Evolutionary conservation across 2,113 vertebrate species (phyloP).

Genomic region (Nyctereutes procyonoides): DNA sequence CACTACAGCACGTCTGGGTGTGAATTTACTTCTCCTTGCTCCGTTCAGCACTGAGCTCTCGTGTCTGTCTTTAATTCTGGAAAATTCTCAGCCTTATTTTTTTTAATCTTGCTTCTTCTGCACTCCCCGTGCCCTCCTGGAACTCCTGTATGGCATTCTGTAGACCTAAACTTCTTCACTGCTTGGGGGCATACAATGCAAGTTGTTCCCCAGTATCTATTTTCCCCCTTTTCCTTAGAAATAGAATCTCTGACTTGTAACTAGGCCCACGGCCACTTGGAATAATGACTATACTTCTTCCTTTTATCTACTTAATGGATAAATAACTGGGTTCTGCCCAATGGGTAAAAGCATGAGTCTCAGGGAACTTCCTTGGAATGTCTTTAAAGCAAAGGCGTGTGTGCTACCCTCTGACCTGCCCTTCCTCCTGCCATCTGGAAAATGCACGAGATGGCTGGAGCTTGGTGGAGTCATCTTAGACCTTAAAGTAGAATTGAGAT

Average conservation of each 20-base stretch:
- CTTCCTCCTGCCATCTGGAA: constrained; percentile 14
- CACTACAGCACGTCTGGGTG: not conserved
- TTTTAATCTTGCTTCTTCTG: constrained; percentile 60
- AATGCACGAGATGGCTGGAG: not conserved
- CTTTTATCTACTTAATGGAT: not conserved
- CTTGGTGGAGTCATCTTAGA: not conserved
- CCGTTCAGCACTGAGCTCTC: not conserved
- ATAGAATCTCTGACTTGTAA: constrained; percentile 48
- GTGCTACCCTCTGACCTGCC: not conserved
- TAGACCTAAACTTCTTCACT: not conserved
- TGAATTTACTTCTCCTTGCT: constrained; percentile 58
- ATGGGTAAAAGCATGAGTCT: not conserved
- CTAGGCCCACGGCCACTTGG: not conserved
- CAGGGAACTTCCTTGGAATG: not conserved
- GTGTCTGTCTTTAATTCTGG: constrained; percentile 30
- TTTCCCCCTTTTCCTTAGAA: not conserved
- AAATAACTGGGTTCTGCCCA: not conserved
- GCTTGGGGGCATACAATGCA: not conserved
- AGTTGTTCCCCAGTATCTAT: not conserved
- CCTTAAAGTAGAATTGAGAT: not conserved
- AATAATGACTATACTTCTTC: constrained; percentile 16
- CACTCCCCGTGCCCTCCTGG: constrained; percentile 1
- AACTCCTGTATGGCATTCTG: not conserved
- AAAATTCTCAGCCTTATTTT: constrained; percentile 30
- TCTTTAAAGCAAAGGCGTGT: not conserved